Evolutionary conservation across 2,797 vertebrate species (phyloP).

Genomic region (Pelobates cultripes): DNA sequence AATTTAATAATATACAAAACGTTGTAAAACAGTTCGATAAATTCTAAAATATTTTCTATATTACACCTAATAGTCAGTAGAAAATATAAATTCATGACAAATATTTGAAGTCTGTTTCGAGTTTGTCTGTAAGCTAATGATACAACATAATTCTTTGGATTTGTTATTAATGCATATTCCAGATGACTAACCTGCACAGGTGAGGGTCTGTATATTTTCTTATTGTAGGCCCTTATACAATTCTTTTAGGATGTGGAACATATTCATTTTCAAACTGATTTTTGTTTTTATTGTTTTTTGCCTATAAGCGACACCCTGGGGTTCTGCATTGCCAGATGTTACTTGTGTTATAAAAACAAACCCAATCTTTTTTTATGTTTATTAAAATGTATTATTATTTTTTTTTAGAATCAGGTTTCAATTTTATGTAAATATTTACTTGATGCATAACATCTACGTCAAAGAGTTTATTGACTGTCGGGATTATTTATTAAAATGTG

Average conservation of each 20-base stretch:
- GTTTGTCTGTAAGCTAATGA: neutral
- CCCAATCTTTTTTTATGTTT: neutral
- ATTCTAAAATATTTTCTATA: too few relatives aligned
- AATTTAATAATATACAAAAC: too few relatives aligned
- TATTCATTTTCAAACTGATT: conserved; percentile 6
- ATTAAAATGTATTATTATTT: too few relatives aligned
- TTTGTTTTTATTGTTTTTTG: neutral
- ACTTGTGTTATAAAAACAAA: neutral
- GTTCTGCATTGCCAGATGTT: conserved; percentile 17
- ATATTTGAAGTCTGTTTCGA: neutral
- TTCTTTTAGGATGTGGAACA: conserved; percentile 3
- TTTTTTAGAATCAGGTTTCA: too few relatives aligned
- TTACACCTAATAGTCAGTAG: neutral
- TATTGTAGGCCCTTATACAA: neutral
- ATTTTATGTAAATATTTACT: neutral
- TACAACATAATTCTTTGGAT: neutral
- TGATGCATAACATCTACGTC: neutral
- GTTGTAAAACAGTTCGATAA: too few relatives aligned
- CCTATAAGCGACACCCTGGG: neutral
- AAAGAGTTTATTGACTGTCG: too few relatives aligned
- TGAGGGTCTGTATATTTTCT: neutral
- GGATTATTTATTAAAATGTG: neutral
- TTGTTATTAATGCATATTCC: neutral
- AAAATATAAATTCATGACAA: neutral
- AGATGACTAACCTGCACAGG: neutral